phyloP scores from a whole-genome alignment of 2,888 invertebrate species.

The Melanophora roralis region DNA sequence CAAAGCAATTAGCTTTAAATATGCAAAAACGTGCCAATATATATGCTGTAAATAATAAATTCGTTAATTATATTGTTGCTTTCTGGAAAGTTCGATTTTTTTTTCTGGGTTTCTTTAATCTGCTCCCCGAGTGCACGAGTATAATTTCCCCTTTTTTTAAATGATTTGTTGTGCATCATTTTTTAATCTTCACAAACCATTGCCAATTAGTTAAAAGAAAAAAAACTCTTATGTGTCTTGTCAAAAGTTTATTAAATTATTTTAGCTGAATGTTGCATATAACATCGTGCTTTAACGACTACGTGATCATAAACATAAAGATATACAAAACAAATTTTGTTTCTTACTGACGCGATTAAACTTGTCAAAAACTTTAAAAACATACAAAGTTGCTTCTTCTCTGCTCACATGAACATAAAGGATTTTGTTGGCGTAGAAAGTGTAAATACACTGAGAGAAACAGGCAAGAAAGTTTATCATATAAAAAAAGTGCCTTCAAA shows the following conservation, averaged over 20 bases:
- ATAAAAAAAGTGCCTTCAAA: neutral
- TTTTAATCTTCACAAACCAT: neutral
- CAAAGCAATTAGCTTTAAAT: too few species aligned
- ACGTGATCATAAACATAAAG: neutral
- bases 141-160: too few species aligned
- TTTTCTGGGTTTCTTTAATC: too few species aligned
- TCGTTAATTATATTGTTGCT: too few species aligned
- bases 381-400: neutral
- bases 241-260: constrained; percentile 39
- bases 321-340: constrained; percentile 23
- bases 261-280: constrained; percentile 2
- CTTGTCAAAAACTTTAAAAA: constrained; percentile 55
- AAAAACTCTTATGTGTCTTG: constrained; percentile 24
- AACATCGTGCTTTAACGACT: constrained; percentile 22
- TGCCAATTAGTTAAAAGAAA: neutral
- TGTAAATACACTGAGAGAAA: neutral
- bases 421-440: constrained; percentile 4
- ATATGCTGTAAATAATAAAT: too few species aligned
- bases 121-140: too few species aligned
- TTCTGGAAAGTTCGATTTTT: too few species aligned
- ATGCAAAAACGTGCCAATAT: too few species aligned
- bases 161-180: constrained; percentile 3
- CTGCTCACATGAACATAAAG: constrained; percentile 23
- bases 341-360: constrained; percentile 56
- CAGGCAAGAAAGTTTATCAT: neutral